Conservation (phyloP, 2,888 invertebrate species). For the Eueremaeus valkanovi region DNA sequence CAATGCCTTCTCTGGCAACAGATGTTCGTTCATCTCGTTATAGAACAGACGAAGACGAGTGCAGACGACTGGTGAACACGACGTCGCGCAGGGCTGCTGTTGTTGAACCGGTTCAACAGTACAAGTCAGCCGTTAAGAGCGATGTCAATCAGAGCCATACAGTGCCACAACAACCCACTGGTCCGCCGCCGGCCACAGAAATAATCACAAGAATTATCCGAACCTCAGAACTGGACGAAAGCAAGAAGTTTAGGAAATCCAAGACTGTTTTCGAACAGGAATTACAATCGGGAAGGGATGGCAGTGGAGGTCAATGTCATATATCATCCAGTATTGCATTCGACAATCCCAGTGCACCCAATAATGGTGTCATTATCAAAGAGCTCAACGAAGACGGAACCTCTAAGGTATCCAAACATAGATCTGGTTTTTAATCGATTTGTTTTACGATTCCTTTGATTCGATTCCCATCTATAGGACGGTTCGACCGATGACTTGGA, state of each 20-base stretch:
- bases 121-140: slow-evolving; percentile 8
- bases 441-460: background rate
- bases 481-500: slow-evolving; percentile 26
- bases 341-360: slow-evolving; percentile 12
- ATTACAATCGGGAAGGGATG: slow-evolving; percentile 20
- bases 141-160: background rate
- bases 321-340: slow-evolving; percentile 33
- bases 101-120: slow-evolving; percentile 35
- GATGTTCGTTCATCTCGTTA: slow-evolving; percentile 29
- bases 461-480: background rate
- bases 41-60: slow-evolving; percentile 6
- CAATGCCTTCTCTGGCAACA: slow-evolving; percentile 8
- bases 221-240: slow-evolving; percentile 23
- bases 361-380: slow-evolving; percentile 9
- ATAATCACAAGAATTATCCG: slow-evolving; percentile 27
- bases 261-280: slow-evolving; percentile 33
- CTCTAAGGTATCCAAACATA: background rate
- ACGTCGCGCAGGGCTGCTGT: slow-evolving; percentile 33
- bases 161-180: background rate
- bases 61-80: background rate
- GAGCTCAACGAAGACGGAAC: slow-evolving; percentile 26
- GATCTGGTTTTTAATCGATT: background rate
- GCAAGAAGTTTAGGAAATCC: slow-evolving; percentile 25
- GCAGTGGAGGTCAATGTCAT: slow-evolving; percentile 18
- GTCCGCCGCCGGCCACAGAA: background rate